Evolutionary conservation across 2,888 invertebrate genomes (phyloP), one percentile per base, ranked within the genome.

Genomic region (Calameuta idolon): DNA sequence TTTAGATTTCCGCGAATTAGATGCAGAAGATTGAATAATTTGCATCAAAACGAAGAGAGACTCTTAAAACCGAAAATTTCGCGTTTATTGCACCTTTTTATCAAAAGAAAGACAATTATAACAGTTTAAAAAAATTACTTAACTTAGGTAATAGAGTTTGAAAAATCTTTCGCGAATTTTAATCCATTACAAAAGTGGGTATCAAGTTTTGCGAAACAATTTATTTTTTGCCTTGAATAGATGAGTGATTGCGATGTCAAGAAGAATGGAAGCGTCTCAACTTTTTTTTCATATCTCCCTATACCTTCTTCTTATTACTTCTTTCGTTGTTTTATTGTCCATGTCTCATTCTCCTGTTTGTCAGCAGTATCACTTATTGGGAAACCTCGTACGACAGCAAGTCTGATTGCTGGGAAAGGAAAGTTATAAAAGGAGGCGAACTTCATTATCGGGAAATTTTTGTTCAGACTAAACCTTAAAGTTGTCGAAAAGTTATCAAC

Each of bases 371-470:
- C 69, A 69, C 69, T 78, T 34, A 34, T 33, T 34, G 71, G 75
- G n/a, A 35, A 69, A 23, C 23, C 55, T 55, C 35, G 40, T 37
- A 73, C 79, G 79, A 78, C 79, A 81, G 81, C 77, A 82, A 84
- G 84, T 85, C 84, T 85, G 82, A 85, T 87, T 81, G 80, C 75
- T 77, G 81, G 34, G 75, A 76, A 69, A 75, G 75, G 73, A 80
- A 79, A 81, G 79, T 78, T 76, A 69, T 40, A 75, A 75, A 55
- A 69, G 79, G 79, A 73, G 80, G 77, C 75, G 76, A 87, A 87
- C 84, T 87, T 87, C 82, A 85, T 88, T 88, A 88, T 86, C 84
- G 84, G 83, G 76, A 81, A 85, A 88, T 84, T 85, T 55, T 80
- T 83, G 83, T 83, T 82, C 81, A 75, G 82, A 83, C 85, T 83